Percentiles rank a stretch among this genome's conserved stretches.
Evolutionary conservation across 2,888 invertebrate species (phyloP).

Genomic region (Beris chalybata): DNA sequence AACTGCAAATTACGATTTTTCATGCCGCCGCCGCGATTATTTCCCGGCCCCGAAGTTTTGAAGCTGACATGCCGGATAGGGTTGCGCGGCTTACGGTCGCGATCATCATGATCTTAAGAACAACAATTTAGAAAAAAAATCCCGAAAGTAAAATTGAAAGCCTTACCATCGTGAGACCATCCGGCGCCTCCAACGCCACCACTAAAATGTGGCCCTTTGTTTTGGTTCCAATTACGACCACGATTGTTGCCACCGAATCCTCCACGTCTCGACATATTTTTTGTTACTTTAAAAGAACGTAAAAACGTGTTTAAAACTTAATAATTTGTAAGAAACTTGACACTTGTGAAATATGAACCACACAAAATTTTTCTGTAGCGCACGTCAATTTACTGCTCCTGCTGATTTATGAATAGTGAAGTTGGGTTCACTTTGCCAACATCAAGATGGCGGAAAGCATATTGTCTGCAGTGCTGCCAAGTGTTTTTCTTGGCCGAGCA

Average conservation of each 20-base stretch:
- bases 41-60: constrained; percentile 47
- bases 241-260: constrained; percentile 18
- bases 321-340: too few species aligned
- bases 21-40: constrained; percentile 35
- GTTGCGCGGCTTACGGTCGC: constrained; percentile 43
- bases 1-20: constrained; percentile 46
- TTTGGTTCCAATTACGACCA: constrained; percentile 21
- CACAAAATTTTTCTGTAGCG: too few species aligned
- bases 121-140: background rate
- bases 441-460: too few species aligned
- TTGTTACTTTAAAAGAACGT: too few species aligned
- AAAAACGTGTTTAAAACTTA: too few species aligned
- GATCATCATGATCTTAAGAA: constrained; percentile 44
- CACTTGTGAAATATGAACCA: too few species aligned
- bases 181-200: background rate
- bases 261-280: constrained; percentile 17
- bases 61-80: constrained; percentile 55
- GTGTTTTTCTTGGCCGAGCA: too few species aligned
- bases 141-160: background rate
- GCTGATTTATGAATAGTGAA: too few species aligned
- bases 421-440: too few species aligned
- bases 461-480: too few species aligned
- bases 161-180: constrained; percentile 21
- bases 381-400: too few species aligned
- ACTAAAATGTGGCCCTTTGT: constrained; percentile 3